Evolutionary conservation across 2,888 invertebrate genomes (phyloP).

Genomic region (Acrobeloides nanus): DNA sequence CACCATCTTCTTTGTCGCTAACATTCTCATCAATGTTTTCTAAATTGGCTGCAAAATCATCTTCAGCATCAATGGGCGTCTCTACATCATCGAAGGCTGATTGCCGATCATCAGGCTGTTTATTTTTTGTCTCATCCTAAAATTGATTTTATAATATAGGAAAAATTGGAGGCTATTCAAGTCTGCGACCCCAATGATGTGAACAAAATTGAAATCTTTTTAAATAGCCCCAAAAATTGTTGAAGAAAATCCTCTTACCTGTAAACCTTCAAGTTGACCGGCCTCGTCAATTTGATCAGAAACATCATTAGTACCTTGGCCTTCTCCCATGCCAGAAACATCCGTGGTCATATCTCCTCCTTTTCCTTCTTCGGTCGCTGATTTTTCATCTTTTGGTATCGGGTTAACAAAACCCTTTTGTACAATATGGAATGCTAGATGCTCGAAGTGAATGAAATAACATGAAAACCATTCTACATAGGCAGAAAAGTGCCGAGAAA

Average conservation of each 20-base stretch:
- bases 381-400: slow-evolving; percentile 53
- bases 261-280: slow-evolving; percentile 49
- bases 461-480: slow-evolving; percentile 3
- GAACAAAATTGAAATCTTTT: slow-evolving; percentile 6
- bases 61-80: slow-evolving; percentile 53
- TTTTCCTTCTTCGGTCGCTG: slow-evolving; percentile 67
- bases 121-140: slow-evolving; percentile 15
- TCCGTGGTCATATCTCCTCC: slow-evolving; percentile 31
- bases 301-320: slow-evolving; percentile 76
- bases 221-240: too few species aligned
- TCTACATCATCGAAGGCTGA: slow-evolving; percentile 35
- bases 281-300: slow-evolving; percentile 77
- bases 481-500: not conserved
- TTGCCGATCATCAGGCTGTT: slow-evolving; percentile 23
- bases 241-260: slow-evolving; percentile 13
- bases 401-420: slow-evolving; percentile 81
- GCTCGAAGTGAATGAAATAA: slow-evolving; percentile 2
- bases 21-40: slow-evolving; percentile 43
- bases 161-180: not conserved
- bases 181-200: too few species aligned
- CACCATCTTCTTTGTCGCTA: slow-evolving; percentile 59
- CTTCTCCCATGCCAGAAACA: slow-evolving; percentile 31
- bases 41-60: slow-evolving; percentile 49
- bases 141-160: slow-evolving; percentile 2
- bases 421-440: slow-evolving; percentile 14